These are phyloP conservation scores for Hoplostethus mediterraneus DNA, from an alignment of 2,797 vertebrate species.

Conservation along the genomic window DNA sequence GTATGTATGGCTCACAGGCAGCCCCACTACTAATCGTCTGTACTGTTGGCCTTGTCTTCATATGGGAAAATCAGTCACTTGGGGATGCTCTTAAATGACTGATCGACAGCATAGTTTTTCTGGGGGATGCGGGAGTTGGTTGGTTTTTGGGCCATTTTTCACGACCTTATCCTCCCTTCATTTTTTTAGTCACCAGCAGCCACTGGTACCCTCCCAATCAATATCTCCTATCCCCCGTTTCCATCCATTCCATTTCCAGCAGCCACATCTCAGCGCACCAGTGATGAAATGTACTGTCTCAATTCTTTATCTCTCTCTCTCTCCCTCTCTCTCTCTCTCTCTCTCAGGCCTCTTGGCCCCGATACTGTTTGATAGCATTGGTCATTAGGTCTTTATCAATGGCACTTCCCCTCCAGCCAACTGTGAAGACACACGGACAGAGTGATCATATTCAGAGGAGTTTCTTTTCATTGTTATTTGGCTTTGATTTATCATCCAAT, in stretches of 20 bases:
- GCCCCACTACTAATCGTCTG: no score
- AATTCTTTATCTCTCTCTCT: constrained; percentile 13
- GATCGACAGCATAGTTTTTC: no score
- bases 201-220: constrained; percentile 46
- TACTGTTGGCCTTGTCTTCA: no score
- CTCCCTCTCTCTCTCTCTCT: constrained; percentile 18
- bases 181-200: no score
- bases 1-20: no score
- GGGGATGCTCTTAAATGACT: no score
- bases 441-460: constrained; percentile 86
- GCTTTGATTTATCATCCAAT: constrained; percentile 88
- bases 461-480: constrained; percentile 86
- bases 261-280: constrained; percentile 37
- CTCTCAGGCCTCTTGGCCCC: constrained; percentile 22
- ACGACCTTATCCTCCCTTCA: no score
- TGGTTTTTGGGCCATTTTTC: no score
- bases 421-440: constrained; percentile 81
- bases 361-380: constrained; percentile 84
- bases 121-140: no score
- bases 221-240: constrained; percentile 54
- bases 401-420: constrained; percentile 78
- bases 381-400: constrained; percentile 90
- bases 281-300: constrained; percentile 59
- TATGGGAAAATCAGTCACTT: no score
- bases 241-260: constrained; percentile 52